phyloP scores from a whole-genome alignment of 64 coral and sea anemone genomes.

The Catalaphyllia jardinei region DNA sequence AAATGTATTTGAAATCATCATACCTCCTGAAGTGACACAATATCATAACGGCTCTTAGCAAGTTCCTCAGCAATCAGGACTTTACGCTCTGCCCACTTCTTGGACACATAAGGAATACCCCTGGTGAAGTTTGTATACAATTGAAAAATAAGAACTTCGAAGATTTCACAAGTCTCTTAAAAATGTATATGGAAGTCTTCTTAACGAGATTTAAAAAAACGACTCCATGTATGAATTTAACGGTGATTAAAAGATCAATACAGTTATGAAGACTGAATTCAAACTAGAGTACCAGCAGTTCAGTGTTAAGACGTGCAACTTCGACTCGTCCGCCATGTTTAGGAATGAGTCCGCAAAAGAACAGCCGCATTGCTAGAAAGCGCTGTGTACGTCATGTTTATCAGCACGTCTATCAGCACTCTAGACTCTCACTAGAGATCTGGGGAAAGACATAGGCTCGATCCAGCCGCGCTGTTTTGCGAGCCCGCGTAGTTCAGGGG shows the following conservation, averaged over 20 bases:
- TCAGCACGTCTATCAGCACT: no score
- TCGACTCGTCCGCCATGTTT: constrained; percentile 64
- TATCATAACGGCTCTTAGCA: constrained; percentile 73
- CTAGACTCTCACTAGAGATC: no score
- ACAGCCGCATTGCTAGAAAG: not conserved
- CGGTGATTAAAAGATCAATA: not conserved
- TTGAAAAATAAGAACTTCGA: not conserved
- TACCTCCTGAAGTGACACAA: constrained; percentile 90
- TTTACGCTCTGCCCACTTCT: constrained; percentile 69
- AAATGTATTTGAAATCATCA: not conserved
- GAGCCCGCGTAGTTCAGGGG: no score
- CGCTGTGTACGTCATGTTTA: not conserved
- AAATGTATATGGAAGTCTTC: not conserved
- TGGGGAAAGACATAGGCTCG: no score
- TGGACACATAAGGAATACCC: constrained; percentile 94
- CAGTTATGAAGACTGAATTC: not conserved
- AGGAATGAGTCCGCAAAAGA: not conserved
- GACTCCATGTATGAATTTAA: not conserved
- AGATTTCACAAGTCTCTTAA: not conserved
- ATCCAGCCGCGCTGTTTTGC: no score
- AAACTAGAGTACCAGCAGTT: constrained; percentile 65
- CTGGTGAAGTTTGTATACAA: constrained; percentile 14
- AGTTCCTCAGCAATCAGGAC: constrained; percentile 77
- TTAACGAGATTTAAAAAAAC: not conserved
- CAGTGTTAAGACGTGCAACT: constrained; percentile 65